Percentiles rank a stretch among this genome's conserved stretches.
These are phyloP conservation scores for Microctonus brassicae DNA, from an alignment of 2,888 invertebrate genomes.

Conservation along the genomic window DNA sequence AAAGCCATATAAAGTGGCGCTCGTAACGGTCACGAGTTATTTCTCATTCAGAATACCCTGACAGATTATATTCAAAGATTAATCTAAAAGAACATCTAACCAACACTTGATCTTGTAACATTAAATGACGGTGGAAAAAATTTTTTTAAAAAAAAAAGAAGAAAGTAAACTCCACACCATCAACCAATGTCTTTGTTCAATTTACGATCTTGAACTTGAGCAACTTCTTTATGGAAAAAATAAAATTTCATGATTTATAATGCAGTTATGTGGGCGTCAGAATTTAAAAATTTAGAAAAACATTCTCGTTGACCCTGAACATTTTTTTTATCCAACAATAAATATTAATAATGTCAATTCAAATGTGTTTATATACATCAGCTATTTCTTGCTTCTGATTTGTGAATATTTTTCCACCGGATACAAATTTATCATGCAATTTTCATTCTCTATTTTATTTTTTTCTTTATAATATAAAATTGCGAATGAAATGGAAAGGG, in stretches of 20 bases:
- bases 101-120: background rate
- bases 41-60: conserved; percentile 13
- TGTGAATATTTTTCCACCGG: conserved; percentile 13
- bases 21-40: conserved; percentile 36
- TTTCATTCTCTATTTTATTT: background rate
- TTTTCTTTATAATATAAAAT: background rate
- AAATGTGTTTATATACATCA: too few species aligned
- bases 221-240: background rate
- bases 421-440: background rate
- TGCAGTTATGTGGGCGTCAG: conserved; percentile 17
- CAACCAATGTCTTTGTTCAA: background rate
- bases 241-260: background rate
- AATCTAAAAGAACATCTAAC: conserved; percentile 2
- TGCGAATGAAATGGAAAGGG: conserved; percentile 31
- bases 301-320: conserved; percentile 54
- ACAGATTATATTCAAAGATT: background rate
- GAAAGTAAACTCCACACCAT: conserved; percentile 1
- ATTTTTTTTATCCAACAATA: too few species aligned
- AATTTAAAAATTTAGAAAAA: conserved; percentile 47
- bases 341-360: too few species aligned
- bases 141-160: too few species aligned
- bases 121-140: too few species aligned
- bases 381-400: too few species aligned
- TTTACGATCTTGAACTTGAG: conserved; percentile 11
- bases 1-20: background rate